phyloP scores from a whole-genome alignment of 53 echinoderm and acorn worm genomes.

The Luidia sarsii region DNA sequence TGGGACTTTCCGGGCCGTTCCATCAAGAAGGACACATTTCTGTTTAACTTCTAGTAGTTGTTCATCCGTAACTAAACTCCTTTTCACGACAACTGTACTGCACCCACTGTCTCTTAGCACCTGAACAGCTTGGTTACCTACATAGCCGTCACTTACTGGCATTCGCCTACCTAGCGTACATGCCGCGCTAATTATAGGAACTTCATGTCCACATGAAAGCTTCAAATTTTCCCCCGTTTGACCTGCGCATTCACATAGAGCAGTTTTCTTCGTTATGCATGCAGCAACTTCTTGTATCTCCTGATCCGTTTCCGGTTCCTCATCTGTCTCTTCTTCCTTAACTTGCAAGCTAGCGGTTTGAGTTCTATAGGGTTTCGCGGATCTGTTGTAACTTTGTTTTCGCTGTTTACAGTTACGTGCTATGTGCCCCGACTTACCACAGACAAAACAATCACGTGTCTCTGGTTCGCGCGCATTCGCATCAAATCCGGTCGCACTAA shows the following conservation, averaged over 20 bases:
- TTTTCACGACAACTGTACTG: constrained; percentile 21
- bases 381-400: neutral
- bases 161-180: constrained; percentile 9
- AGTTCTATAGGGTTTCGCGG: neutral
- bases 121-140: neutral
- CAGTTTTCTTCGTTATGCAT: neutral
- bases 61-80: neutral
- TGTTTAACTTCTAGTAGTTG: constrained; percentile 1
- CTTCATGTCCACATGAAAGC: constrained; percentile 29
- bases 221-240: neutral
- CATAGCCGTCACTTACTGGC: neutral
- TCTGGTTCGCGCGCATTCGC: neutral
- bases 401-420: constrained; percentile 33
- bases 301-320: neutral
- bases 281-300: neutral
- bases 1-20: constrained; percentile 44
- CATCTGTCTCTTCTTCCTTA: neutral
- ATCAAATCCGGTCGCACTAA: neutral
- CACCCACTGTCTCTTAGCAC: constrained; percentile 43
- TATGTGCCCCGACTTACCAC: constrained; percentile 23
- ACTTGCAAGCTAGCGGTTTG: neutral
- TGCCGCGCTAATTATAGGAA: constrained; percentile 12
- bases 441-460: constrained; percentile 12
- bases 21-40: constrained; percentile 40
- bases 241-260: neutral